A percentile compares a stretch with the other conserved stretches of the same genome.
Evolutionary conservation across 2,888 invertebrate genomes (phyloP).

Genomic region (Campoplex capitator): DNA sequence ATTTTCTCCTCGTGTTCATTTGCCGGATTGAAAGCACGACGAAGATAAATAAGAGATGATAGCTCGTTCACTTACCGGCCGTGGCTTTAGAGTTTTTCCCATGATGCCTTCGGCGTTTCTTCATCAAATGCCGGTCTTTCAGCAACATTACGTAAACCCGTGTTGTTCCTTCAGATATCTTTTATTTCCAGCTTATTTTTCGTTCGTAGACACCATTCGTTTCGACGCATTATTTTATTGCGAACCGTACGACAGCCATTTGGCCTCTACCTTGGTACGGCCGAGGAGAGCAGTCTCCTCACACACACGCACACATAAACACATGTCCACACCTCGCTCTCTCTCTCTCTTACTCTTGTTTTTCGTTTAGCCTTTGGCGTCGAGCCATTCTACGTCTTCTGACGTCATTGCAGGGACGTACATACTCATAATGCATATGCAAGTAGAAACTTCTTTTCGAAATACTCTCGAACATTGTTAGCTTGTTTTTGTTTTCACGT

Average conservation of each 20-base stretch:
- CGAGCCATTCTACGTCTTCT: constrained; percentile 76
- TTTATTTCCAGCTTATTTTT: not conserved
- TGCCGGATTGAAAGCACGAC: constrained; percentile 11
- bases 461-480: not conserved
- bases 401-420: constrained; percentile 72
- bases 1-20: constrained; percentile 61
- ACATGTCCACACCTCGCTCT: constrained; percentile 23
- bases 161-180: not conserved
- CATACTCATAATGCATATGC: constrained; percentile 29
- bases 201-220: constrained; percentile 70
- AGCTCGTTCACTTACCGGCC: constrained; percentile 81
- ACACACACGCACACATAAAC: constrained; percentile 25
- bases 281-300: constrained; percentile 33
- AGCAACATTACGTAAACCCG: constrained; percentile 77
- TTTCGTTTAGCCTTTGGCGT: constrained; percentile 79
- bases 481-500: not conserved
- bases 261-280: constrained; percentile 73
- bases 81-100: constrained; percentile 80
- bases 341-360: constrained; percentile 55
- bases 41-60: constrained; percentile 49
- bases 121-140: constrained; percentile 79
- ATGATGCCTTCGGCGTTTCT: constrained; percentile 81
- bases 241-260: constrained; percentile 79
- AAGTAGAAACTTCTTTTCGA: not conserved
- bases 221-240: constrained; percentile 79